Evolutionary conservation across 1,140 invertebrate genomes (phyloP).

Genomic region (Mylabris phalerata): DNA sequence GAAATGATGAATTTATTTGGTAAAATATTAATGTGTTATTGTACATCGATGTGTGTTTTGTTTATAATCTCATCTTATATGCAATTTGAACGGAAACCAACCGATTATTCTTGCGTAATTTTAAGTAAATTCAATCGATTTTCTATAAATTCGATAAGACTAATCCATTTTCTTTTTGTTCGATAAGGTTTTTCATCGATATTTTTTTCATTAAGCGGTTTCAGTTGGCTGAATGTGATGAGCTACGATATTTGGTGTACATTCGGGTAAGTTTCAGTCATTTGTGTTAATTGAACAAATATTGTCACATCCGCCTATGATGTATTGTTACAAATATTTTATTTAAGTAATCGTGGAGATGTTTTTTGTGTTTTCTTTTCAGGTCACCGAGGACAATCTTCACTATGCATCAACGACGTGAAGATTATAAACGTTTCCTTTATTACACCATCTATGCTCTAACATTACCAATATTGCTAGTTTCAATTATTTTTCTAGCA

Average conservation of each 20-base stretch:
- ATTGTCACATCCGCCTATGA: too few species aligned
- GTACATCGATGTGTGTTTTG: constrained; percentile 26
- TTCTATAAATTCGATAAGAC: too few species aligned
- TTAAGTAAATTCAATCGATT: constrained; percentile 9
- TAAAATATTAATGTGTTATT: constrained; percentile 30
- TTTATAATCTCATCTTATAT: constrained; percentile 19
- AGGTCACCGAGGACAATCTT: constrained; percentile 2
- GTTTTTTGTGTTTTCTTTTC: too few species aligned
- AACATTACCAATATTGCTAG: constrained; percentile 20
- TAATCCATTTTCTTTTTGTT: too few species aligned
- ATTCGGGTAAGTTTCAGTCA: constrained; percentile 58
- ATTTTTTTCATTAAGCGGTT: constrained; percentile 44
- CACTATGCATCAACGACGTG: constrained; percentile 11
- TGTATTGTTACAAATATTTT: too few species aligned
- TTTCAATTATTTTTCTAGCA: constrained; percentile 12
- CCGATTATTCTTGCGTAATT: constrained; percentile 14
- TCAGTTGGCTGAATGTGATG: constrained; percentile 88
- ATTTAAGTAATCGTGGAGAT: too few species aligned
- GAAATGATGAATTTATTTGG: constrained; percentile 30
- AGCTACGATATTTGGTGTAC: constrained; percentile 85
- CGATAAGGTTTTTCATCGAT: constrained; percentile 21
- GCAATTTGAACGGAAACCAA: constrained; percentile 7
- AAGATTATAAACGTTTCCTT: constrained; percentile 23
- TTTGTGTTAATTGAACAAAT: too few species aligned
- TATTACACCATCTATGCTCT: constrained; percentile 25